Percentiles rank a stretch among this genome's conserved stretches.
phyloP scores from a whole-genome alignment of 2,888 invertebrate species.

The Biston betularia region DNA sequence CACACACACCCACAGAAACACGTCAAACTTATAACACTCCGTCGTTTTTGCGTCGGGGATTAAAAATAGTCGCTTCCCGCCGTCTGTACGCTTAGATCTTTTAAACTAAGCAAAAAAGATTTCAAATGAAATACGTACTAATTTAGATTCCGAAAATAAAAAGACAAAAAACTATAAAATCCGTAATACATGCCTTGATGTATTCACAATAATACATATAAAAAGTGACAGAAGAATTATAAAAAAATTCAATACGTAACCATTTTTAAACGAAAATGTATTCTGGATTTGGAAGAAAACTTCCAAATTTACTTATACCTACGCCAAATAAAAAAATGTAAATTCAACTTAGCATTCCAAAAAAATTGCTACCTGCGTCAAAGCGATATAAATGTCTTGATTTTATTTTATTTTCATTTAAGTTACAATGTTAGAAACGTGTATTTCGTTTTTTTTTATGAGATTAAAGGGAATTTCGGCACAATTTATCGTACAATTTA shows the following conservation, averaged over 20 bases:
- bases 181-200: too few species aligned
- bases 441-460: conserved; percentile 5
- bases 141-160: too few species aligned
- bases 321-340: neutral
- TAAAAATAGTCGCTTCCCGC: too few species aligned
- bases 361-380: conserved; percentile 16
- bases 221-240: neutral
- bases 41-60: too few species aligned
- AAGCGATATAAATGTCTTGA: neutral
- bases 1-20: too few species aligned
- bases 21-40: too few species aligned
- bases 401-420: conserved; percentile 4
- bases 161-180: too few species aligned
- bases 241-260: too few species aligned
- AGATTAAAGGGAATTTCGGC: conserved; percentile 14
- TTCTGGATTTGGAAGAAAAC: neutral
- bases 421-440: conserved; percentile 3
- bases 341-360: conserved; percentile 6
- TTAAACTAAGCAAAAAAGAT: too few species aligned
- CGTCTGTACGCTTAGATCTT: too few species aligned
- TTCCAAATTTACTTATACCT: neutral
- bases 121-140: too few species aligned
- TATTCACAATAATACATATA: neutral
- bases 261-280: neutral
- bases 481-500: conserved; percentile 14